These are phyloP conservation scores for Cephus pygmeus DNA, from an alignment of 2,888 invertebrate species.

Conservation along the genomic window DNA sequence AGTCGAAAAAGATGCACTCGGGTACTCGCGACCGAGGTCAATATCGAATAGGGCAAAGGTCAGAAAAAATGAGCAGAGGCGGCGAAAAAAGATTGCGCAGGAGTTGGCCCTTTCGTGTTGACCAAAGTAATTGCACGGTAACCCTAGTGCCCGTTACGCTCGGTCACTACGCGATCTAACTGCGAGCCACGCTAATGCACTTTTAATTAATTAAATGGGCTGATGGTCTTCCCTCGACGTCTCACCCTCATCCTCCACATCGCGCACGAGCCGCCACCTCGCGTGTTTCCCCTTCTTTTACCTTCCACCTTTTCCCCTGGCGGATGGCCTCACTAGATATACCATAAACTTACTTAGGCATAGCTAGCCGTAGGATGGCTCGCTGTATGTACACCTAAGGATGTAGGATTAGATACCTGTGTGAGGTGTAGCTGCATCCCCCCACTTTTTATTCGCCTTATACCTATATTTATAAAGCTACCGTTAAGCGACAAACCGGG, in stretches of 20 bases:
- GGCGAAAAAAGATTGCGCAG: conserved; percentile 3
- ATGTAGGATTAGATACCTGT: not conserved
- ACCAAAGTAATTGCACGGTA: conserved; percentile 52
- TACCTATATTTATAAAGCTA: not conserved
- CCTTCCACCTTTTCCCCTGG: not conserved
- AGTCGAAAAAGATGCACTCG: not conserved
- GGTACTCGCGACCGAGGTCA: not conserved
- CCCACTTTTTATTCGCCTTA: not conserved
- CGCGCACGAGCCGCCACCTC: conserved; percentile 43
- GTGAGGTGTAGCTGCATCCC: not conserved
- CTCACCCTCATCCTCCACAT: conserved; percentile 27
- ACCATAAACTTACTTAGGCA: not conserved
- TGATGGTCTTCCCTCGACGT: conserved; percentile 51
- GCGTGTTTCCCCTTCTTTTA: conserved; percentile 48
- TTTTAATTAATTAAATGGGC: conserved; percentile 67
- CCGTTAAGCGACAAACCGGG: not conserved
- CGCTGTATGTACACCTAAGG: not conserved
- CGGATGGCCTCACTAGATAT: not conserved
- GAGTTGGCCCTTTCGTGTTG: conserved; percentile 38
- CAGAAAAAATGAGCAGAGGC: conserved; percentile 6
- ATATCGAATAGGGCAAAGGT: conserved; percentile 1
- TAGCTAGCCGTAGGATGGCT: not conserved
- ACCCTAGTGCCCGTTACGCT: conserved; percentile 26
- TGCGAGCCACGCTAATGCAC: conserved; percentile 59
- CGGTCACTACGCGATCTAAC: conserved; percentile 11